Percentiles rank a stretch among this genome's conserved stretches.
phyloP scores from a whole-genome alignment of 1,140 invertebrate genomes.

The Dreissena polymorpha region DNA sequence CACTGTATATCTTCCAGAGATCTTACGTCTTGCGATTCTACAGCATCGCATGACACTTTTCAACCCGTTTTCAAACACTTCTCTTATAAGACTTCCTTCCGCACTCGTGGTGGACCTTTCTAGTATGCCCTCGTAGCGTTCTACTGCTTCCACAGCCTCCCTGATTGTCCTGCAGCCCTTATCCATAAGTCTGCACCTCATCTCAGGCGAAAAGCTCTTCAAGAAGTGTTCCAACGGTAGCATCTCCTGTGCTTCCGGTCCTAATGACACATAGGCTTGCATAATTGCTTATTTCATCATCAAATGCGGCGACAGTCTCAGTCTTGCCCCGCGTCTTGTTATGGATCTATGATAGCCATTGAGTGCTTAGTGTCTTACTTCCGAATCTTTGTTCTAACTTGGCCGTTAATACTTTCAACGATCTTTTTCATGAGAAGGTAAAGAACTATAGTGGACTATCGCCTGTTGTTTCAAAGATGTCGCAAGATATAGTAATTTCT shows the following conservation, averaged over 20 bases:
- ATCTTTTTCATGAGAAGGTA: neutral
- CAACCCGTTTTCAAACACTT: no score
- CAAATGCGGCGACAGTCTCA: slow-evolving; percentile 21
- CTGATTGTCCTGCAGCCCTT: no score
- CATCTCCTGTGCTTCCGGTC: slow-evolving; percentile 19
- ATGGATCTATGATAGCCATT: slow-evolving; percentile 27
- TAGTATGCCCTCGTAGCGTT: no score
- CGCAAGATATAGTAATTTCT: slow-evolving; percentile 19
- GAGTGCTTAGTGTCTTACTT: neutral
- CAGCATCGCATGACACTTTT: no score
- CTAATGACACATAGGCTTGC: slow-evolving; percentile 11
- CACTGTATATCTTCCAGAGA: no score
- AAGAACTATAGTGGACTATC: slow-evolving; percentile 1
- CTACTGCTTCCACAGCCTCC: no score
- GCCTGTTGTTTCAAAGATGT: slow-evolving; percentile 13
- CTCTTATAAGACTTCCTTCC: no score
- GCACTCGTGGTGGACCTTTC: slow-evolving; percentile 39
- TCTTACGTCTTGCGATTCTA: no score
- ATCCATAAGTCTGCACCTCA: no score
- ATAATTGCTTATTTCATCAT: slow-evolving; percentile 9
- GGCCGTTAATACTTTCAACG: neutral
- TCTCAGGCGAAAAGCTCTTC: no score
- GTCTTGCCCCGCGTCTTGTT: no score
- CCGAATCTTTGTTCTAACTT: slow-evolving; percentile 33
- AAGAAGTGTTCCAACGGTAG: no score